These are phyloP conservation scores for Helicolenus hilgendorfi DNA, from an alignment of 2,797 vertebrate species.

Conservation along the genomic window DNA sequence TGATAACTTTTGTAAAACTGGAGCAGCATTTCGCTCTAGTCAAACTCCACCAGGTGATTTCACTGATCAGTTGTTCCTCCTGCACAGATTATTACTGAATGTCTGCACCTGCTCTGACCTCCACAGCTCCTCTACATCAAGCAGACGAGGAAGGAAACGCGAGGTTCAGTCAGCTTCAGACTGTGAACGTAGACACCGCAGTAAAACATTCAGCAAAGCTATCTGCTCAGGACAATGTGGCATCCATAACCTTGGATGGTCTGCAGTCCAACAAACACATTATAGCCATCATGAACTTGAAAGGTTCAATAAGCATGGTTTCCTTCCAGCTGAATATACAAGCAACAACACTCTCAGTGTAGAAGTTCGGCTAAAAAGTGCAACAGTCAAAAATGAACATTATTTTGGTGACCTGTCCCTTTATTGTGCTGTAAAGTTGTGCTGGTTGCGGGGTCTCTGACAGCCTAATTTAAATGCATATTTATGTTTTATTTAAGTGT, in stretches of 20 bases:
- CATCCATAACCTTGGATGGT: background rate
- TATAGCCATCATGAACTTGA: background rate
- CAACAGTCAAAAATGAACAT: background rate
- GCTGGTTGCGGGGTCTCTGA: constrained; percentile 43
- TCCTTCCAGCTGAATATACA: background rate
- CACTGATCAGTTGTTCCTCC: background rate
- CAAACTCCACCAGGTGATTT: background rate
- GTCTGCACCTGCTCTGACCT: background rate
- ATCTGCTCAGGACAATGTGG: background rate
- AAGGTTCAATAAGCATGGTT: background rate
- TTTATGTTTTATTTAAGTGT: constrained; percentile 86
- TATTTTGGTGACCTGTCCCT: constrained; percentile 15
- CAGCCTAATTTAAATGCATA: constrained; percentile 67
- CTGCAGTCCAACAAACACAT: background rate
- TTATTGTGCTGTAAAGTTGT: constrained; percentile 37
- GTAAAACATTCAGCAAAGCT: background rate
- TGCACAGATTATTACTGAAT: background rate
- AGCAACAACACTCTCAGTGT: background rate
- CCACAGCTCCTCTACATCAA: background rate
- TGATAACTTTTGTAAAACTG: background rate
- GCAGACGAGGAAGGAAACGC: background rate
- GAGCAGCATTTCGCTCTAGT: background rate
- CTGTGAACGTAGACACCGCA: background rate
- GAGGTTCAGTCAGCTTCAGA: background rate
- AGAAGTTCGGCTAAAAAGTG: background rate